phyloP scores from a whole-genome alignment of 2,888 invertebrate genomes.

The Lithophane ornitopus region DNA sequence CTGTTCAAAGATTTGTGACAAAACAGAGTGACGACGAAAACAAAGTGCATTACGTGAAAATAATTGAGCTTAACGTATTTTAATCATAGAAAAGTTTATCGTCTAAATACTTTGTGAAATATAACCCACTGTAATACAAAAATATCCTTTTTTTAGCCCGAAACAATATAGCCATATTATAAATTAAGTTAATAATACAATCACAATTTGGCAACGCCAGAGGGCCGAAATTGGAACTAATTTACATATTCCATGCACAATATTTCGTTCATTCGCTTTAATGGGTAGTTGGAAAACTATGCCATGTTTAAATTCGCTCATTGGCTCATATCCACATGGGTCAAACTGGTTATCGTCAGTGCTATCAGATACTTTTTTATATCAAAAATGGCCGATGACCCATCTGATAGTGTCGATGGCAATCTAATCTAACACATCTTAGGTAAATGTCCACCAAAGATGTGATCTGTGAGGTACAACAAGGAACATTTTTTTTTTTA shows the following conservation, averaged over 20 bases:
- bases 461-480: too few relatives aligned
- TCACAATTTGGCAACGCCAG: constrained; percentile 61
- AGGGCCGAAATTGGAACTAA: constrained; percentile 46
- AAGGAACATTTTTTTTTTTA: too few relatives aligned
- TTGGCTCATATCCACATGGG: constrained; percentile 40
- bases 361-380: too few relatives aligned
- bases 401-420: too few relatives aligned
- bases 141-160: constrained; percentile 7
- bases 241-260: constrained; percentile 59
- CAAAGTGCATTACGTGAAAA: background rate
- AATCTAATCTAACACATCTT: too few relatives aligned
- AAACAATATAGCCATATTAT: constrained; percentile 39
- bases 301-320: constrained; percentile 49
- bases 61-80: background rate
- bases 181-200: constrained; percentile 60
- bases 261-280: constrained; percentile 61
- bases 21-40: background rate
- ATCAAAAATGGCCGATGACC: too few relatives aligned
- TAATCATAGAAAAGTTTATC: background rate
- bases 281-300: constrained; percentile 55
- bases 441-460: too few relatives aligned
- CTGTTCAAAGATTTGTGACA: background rate
- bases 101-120: background rate
- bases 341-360: constrained; percentile 13
- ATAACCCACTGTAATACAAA: background rate